phyloP scores from a whole-genome alignment of 2,888 invertebrate genomes.

The Blastobasis lacticolella region DNA sequence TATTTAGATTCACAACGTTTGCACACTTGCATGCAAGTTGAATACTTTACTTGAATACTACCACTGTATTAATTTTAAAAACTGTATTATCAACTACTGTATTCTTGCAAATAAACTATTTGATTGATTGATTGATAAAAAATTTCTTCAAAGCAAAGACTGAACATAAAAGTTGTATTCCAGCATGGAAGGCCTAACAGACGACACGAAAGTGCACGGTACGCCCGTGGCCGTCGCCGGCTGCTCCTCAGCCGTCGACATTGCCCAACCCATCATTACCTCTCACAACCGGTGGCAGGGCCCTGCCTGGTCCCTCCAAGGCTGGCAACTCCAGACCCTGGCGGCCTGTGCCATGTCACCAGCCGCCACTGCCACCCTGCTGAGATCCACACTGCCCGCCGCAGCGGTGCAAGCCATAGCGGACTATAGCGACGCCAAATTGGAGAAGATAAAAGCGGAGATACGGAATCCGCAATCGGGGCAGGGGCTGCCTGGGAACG shows the following conservation, averaged over 20 bases:
- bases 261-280: too few relatives aligned
- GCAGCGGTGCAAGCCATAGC: conserved; percentile 69
- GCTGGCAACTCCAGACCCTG: conserved; percentile 82
- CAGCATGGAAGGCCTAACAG: conserved; percentile 77
- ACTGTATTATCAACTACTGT: too few relatives aligned
- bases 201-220: conserved; percentile 76
- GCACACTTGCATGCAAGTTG: too few relatives aligned
- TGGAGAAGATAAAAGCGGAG: conserved; percentile 39
- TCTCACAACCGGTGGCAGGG: conserved; percentile 6
- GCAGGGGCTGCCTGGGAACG: too few relatives aligned
- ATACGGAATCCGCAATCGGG: conserved; percentile 1
- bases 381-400: conserved; percentile 77
- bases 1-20: too few relatives aligned
- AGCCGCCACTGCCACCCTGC: conserved; percentile 81
- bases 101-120: too few relatives aligned
- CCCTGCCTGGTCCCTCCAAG: conserved; percentile 53
- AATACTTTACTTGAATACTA: too few relatives aligned
- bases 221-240: conserved; percentile 15
- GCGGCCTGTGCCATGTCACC: conserved; percentile 88
- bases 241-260: conserved; percentile 5
- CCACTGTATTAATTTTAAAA: too few relatives aligned
- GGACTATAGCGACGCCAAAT: conserved; percentile 56
- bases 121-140: too few relatives aligned
- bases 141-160: too few relatives aligned
- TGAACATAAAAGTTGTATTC: not conserved